Base-by-base conservation (phyloP, 2,113 vertebrate genomes). In the Pseudonaja textilis region DNA sequence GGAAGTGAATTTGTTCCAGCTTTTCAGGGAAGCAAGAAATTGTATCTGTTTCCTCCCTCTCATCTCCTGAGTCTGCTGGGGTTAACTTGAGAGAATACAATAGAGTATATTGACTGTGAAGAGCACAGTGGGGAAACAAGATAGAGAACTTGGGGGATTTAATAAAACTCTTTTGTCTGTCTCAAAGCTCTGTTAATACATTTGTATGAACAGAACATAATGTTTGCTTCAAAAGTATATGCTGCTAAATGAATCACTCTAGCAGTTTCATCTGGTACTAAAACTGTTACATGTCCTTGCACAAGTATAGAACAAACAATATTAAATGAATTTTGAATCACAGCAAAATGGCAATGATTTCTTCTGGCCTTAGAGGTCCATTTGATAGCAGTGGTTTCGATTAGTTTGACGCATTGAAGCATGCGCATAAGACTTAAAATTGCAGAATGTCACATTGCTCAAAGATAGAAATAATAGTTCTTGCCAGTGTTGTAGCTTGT, bases 1-100 rank as follows among this genome's bases (percentile, higher is more conserved):
- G 95, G 96, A 96, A 96, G 86, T 89, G 90, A 95, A 93, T 91
- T 94, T 95, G 95, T 92, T 94, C 95, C 92, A 42, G 92, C 87
- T 50, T 61, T 64, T 64, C 47, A 45, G 50, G 47, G n/a, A 34
- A 81, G 18, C 34, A 42, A 81, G 18, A 42, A 81, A 81, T 81
- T 22, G 34, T 81, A 42, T 81, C 74, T 81, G 74, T 81, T 81
- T 81, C 74, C 45, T 55, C 87, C 50, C 25, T 12, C 18, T 87
- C 95, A 96, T 95, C 87, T 87, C 94, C 93, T 90, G 90, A 95
- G 93, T 93, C 89, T 93, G 0, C 90, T 95, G 92, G 87, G 69
- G 91, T 96, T 94, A 89, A 93, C 88, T 57, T 94, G 93, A 74
- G 93, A 91, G n/a, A 92, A 90, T 85, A 93, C 74, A 57, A 90